Evolutionary conservation across 1,140 invertebrate species (phyloP), one percentile per base, ranked within the genome.

Genomic region (Psilanteris sp.): DNA sequence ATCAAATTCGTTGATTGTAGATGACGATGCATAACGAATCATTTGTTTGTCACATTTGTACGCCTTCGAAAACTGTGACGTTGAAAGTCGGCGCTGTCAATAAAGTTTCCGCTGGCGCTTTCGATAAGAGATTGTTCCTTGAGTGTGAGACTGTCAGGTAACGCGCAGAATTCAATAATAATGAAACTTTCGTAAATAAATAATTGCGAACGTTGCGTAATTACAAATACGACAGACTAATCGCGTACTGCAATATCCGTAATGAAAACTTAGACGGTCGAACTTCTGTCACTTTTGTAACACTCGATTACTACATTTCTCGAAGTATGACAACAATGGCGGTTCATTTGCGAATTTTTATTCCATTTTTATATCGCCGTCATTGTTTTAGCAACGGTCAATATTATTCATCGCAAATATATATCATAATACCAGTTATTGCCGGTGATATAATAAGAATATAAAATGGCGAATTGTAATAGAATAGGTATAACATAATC

Each of bases 211-310:
- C 4, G 18, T 70, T 68, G 37, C 44, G 64, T 20, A 76, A 74
- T 27, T 36, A 20, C 37, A 55, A 55, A 62, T 68, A 52, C 72
- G 48, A 64, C 32, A 54, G 41, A 37, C 32, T 18, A 50, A 76
- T 68, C 54, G 57, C 44, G 55, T 57, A 70, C 64, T 70, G 72
- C 72, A 76, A 76, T 70, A 67, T 70, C 64, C 72, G 50, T 64
- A 64, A 76, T 64, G 64, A 64, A 48, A 66, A 76, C 48, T 37
- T 50, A 29, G 41, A 43, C 62, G 31, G 13, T 66, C 61, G 37
- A 68, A 75, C 62, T 75, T 75, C 64, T 75, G 48, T 68, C 27
- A 62, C 72, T 75, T 62, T 75, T 68, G 72, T 75, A 75, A 75
- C 13, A 62, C 26, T 18, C 57, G 48, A 75, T 75, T 75, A 68